A percentile compares a stretch with the other conserved stretches of the same genome.
phyloP scores from a whole-genome alignment of 2,113 vertebrate genomes.

The Reinhardtius hippoglossoides region DNA sequence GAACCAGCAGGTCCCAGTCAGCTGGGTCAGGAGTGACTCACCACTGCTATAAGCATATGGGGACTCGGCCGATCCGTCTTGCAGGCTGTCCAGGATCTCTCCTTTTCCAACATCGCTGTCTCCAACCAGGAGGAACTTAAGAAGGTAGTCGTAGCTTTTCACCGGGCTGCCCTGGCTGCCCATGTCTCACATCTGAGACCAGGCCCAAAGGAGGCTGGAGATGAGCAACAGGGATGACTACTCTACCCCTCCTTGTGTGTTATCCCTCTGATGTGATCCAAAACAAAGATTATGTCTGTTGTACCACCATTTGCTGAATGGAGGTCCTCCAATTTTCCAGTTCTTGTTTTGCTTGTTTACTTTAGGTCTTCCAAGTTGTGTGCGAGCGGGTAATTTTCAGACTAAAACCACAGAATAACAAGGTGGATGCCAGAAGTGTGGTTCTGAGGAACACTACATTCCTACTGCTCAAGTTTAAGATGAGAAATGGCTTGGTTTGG shows the following conservation, averaged over 20 bases:
- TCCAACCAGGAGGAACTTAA: slow-evolving; percentile 96
- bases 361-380: neutral
- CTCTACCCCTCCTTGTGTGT: neutral
- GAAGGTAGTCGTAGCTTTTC: slow-evolving; percentile 97
- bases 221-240: neutral
- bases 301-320: neutral
- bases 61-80: slow-evolving; percentile 95
- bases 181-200: slow-evolving; percentile 86
- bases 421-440: slow-evolving; percentile 16
- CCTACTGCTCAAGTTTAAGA: slow-evolving; percentile 1
- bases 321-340: slow-evolving; percentile 16
- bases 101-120: slow-evolving; percentile 98
- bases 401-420: slow-evolving; percentile 10
- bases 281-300: slow-evolving; percentile 26
- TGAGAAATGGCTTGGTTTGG: neutral
- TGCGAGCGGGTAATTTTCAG: slow-evolving; percentile 1
- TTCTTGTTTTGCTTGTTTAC: slow-evolving; percentile 4
- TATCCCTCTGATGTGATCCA: slow-evolving; percentile 1
- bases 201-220: slow-evolving; percentile 4
- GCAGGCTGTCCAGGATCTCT: slow-evolving; percentile 96
- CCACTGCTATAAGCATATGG: slow-evolving; percentile 98
- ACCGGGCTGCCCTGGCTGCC: slow-evolving; percentile 96
- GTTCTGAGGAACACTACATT: slow-evolving; percentile 17
- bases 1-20: neutral
- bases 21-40: slow-evolving; percentile 72